Evolutionary conservation across 2,113 vertebrate species (phyloP).

Genomic region (Pseudolaguvia tuberculata): DNA sequence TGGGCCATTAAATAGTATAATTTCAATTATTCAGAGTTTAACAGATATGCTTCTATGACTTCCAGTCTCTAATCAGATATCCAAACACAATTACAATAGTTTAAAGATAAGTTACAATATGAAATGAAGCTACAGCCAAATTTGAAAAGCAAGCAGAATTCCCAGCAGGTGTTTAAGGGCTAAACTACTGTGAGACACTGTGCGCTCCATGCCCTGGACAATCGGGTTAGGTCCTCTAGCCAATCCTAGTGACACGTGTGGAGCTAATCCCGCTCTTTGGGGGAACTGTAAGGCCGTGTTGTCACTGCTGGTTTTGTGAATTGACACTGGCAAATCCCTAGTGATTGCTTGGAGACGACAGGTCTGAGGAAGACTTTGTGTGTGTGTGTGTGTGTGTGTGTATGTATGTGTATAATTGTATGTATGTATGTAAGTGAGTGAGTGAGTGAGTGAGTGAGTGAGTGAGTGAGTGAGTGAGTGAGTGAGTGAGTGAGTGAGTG

Average conservation of each 20-base stretch:
- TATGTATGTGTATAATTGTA: conserved; percentile 41
- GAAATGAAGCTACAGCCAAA: not conserved
- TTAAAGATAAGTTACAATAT: not conserved
- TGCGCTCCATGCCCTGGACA: conserved; percentile 69
- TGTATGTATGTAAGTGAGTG: conserved; percentile 13
- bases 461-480: conserved; percentile 42
- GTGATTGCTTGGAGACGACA: conserved; percentile 88
- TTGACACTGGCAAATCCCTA: conserved; percentile 76
- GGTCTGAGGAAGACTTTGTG: conserved; percentile 62
- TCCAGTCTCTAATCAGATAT: not conserved
- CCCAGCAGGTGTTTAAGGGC: not conserved
- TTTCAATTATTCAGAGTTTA: not conserved
- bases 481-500: conserved; percentile 10
- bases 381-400: conserved; percentile 25
- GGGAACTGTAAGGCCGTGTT: conserved; percentile 80
- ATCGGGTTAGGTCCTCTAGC: conserved; percentile 85
- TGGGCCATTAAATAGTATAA: conserved; percentile 59
- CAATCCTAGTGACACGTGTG: conserved; percentile 88
- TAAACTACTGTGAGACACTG: conserved; percentile 38
- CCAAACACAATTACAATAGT: conserved; percentile 3
- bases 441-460: conserved; percentile 37
- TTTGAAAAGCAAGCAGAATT: not conserved
- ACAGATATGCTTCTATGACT: not conserved
- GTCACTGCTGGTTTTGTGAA: conserved; percentile 89
- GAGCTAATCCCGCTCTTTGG: conserved; percentile 86